A percentile compares a stretch with the other conserved stretches of the same genome.
phyloP scores from a whole-genome alignment of 2,113 vertebrate genomes.

The Sinocyclocheilus anophthalmus region DNA sequence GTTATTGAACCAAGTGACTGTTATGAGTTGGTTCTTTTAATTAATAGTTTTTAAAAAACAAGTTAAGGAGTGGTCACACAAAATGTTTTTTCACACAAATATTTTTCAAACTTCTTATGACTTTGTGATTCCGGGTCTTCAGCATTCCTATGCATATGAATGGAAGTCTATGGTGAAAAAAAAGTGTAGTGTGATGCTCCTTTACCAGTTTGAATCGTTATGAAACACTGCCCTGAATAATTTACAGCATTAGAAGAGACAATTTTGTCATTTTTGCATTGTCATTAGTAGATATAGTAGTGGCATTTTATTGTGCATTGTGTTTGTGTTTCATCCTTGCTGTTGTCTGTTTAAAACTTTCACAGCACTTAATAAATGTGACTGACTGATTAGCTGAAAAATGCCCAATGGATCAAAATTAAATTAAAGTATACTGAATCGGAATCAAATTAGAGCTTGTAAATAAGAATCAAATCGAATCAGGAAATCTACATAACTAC shows the following conservation, averaged over 20 bases:
- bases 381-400: background rate
- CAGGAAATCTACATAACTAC: background rate
- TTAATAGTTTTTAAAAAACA: too few species aligned
- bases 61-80: background rate
- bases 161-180: background rate
- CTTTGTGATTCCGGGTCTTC: background rate
- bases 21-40: too few species aligned
- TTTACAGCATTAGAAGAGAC: background rate
- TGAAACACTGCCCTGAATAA: background rate
- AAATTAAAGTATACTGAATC: background rate
- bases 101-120: background rate
- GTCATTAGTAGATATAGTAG: too few species aligned
- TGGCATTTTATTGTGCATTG: too few species aligned
- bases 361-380: too few species aligned
- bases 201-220: background rate
- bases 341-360: too few species aligned
- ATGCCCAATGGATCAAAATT: background rate
- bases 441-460: background rate
- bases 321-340: too few species aligned
- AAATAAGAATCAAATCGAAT: background rate
- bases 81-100: too few species aligned
- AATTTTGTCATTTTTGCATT: background rate
- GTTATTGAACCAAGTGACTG: too few species aligned
- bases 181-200: background rate
- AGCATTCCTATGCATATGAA: background rate